Evolutionary conservation across 1,140 invertebrate species (phyloP).

Genomic region (Pollicipes pollicipes): DNA sequence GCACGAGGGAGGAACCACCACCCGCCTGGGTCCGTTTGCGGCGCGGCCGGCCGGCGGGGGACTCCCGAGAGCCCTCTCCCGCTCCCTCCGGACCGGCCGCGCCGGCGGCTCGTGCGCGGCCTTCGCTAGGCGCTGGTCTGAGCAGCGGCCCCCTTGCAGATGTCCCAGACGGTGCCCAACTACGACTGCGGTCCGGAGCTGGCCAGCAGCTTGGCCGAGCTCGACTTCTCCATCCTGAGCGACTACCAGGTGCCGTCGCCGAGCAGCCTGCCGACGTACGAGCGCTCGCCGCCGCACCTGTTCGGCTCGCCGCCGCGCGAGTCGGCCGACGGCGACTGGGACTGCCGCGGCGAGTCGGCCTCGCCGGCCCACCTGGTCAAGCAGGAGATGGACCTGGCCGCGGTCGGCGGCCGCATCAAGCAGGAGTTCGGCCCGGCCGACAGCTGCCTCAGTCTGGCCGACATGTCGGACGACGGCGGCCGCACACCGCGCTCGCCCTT

Average conservation of each 20-base stretch:
- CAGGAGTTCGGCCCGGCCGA: neutral
- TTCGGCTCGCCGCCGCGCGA: neutral
- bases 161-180: neutral
- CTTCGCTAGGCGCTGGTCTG: no score
- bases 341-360: neutral
- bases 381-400: neutral
- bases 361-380: neutral
- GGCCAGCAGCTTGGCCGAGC: neutral
- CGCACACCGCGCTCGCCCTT: neutral
- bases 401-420: neutral
- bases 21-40: no score
- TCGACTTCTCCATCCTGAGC: neutral
- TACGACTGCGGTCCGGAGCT: neutral
- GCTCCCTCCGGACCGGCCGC: no score
- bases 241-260: constrained; percentile 3
- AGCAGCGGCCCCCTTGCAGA: no score
- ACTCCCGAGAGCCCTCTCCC: no score
- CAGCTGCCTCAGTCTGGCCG: neutral
- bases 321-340: neutral
- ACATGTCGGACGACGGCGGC: neutral
- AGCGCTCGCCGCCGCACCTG: neutral
- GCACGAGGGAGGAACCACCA: no score
- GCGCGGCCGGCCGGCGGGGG: no score
- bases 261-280: neutral
- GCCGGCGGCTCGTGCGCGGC: no score